phyloP scores from a whole-genome alignment of 2,113 vertebrate genomes.

The Corvus cornix region DNA sequence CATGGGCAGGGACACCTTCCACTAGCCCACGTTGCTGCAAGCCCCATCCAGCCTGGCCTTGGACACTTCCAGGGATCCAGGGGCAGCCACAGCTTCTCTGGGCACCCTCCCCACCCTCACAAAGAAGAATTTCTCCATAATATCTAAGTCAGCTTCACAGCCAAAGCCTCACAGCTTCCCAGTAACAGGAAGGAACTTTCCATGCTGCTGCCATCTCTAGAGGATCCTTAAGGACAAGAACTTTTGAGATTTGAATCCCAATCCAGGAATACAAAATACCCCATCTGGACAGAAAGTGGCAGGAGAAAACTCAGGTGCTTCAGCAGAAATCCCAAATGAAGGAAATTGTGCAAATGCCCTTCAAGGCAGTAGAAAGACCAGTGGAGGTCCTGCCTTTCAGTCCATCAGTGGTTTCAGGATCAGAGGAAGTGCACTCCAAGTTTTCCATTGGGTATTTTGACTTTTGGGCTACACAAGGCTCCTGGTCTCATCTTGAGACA shows the following conservation, averaged over 20 bases:
- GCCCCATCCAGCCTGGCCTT: fast-evolving
- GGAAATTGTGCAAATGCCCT: neutral
- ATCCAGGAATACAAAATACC: neutral
- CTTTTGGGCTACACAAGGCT: neutral
- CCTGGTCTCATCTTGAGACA: neutral
- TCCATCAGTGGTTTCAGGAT: neutral
- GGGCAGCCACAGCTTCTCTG: neutral
- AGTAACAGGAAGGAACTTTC: neutral
- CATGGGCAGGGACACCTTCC: neutral
- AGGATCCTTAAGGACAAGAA: neutral
- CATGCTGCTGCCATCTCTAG: neutral
- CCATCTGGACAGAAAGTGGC: neutral
- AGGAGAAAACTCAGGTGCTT: neutral
- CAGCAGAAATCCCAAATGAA: neutral
- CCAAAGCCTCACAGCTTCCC: neutral
- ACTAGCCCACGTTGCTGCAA: fast-evolving
- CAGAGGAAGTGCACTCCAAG: neutral
- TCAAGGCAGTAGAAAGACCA: neutral
- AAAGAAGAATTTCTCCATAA: neutral
- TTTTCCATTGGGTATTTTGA: neutral
- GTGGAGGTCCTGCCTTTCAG: neutral
- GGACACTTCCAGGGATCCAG: neutral
- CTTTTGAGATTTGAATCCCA: neutral
- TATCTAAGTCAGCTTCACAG: neutral
- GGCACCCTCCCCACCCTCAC: neutral